phyloP scores from a whole-genome alignment of 1,140 invertebrate genomes.

The Rhysida immarginata region DNA sequence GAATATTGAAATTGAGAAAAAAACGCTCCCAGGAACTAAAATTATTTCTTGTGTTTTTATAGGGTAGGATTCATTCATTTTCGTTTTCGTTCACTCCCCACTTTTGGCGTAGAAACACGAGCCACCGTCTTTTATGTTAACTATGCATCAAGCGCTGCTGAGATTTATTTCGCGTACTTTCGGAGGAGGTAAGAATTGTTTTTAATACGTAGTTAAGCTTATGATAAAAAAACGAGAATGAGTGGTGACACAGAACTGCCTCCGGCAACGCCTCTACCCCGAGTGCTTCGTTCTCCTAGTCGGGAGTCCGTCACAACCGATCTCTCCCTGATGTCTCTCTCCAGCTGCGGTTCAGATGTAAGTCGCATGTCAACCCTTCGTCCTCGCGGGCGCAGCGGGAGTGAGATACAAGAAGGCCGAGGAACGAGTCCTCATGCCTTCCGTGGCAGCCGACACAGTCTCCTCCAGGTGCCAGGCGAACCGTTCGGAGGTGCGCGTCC shows the following conservation, averaged over 20 bases:
- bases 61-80: too few species aligned
- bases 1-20: too few species aligned
- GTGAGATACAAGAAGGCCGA: not conserved
- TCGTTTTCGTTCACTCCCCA: too few species aligned
- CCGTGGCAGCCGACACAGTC: constrained; percentile 3
- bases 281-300: constrained; percentile 48
- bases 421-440: constrained; percentile 10
- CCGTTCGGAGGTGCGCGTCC: constrained; percentile 22
- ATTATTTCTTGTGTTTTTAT: too few species aligned
- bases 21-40: too few species aligned
- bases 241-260: not conserved
- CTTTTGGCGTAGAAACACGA: too few species aligned
- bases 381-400: not conserved
- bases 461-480: constrained; percentile 11
- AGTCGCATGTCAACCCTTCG: constrained; percentile 10
- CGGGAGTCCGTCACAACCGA: constrained; percentile 69
- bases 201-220: too few species aligned
- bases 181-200: too few species aligned
- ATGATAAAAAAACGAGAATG: not conserved
- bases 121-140: too few species aligned
- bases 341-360: constrained; percentile 47
- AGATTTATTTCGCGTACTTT: too few species aligned
- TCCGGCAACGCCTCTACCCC: not conserved
- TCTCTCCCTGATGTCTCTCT: constrained; percentile 59
- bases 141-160: too few species aligned